Conservation (phyloP, 1,140 invertebrate genomes). For the Parasteatoda tepidariorum region DNA sequence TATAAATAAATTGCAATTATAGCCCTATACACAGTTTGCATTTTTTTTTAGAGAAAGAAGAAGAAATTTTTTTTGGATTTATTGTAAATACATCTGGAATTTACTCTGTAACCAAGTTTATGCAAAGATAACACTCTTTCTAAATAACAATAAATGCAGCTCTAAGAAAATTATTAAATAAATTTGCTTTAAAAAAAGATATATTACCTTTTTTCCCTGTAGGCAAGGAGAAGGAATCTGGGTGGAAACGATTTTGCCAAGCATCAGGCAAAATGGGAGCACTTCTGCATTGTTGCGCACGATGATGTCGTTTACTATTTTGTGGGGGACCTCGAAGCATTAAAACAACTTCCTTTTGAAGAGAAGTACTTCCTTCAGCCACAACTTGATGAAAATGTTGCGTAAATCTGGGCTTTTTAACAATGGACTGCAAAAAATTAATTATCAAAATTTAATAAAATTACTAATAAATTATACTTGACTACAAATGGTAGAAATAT, state of each 20-base stretch:
- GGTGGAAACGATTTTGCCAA: slow-evolving; percentile 40
- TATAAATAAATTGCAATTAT: too few species aligned
- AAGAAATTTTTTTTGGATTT: too few species aligned
- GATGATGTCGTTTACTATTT: not conserved
- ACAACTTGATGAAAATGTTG: slow-evolving; percentile 53
- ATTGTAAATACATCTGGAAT: too few species aligned
- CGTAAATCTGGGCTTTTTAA: slow-evolving; percentile 58
- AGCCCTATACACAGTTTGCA: too few species aligned
- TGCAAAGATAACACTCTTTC: too few species aligned
- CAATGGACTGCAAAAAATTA: slow-evolving; percentile 32
- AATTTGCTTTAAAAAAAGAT: too few species aligned
- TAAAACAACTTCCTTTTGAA: slow-evolving; percentile 53
- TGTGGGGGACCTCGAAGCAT: slow-evolving; percentile 13
- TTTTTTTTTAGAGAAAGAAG: too few species aligned
- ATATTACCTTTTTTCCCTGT: slow-evolving; percentile 30
- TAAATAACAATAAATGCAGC: too few species aligned
- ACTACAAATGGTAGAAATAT: not conserved
- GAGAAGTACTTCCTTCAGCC: slow-evolving; percentile 41
- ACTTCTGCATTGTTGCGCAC: slow-evolving; percentile 25
- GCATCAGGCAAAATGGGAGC: slow-evolving; percentile 44
- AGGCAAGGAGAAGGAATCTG: slow-evolving; percentile 38
- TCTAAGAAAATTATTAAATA: too few species aligned
- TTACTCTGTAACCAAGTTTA: too few species aligned
- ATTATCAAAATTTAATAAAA: not conserved
- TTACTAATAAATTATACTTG: not conserved